These are phyloP conservation scores for Hiodon tergisus DNA, from an alignment of 2,113 vertebrate species.

Conservation along the genomic window DNA sequence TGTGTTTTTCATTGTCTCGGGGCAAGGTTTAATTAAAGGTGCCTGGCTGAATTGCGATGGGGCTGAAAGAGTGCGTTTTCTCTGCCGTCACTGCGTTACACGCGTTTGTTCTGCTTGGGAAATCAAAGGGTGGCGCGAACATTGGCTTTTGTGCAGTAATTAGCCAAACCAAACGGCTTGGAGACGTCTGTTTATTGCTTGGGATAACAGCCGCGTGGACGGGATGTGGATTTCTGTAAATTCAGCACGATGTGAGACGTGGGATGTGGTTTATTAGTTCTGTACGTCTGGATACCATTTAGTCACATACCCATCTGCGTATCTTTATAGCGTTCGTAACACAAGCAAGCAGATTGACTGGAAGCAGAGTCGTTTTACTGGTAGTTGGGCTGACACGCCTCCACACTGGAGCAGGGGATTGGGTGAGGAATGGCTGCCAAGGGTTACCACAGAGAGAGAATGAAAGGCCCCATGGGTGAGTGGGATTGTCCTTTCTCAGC, in stretches of 20 bases:
- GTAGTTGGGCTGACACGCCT: conserved; percentile 67
- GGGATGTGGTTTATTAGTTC: no score
- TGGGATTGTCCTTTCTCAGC: conserved; percentile 68
- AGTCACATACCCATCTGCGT: background rate
- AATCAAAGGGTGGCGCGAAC: conserved; percentile 73
- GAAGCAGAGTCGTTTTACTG: conserved; percentile 61
- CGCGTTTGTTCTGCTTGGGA: conserved; percentile 73
- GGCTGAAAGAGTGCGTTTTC: conserved; percentile 79
- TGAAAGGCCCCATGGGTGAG: conserved; percentile 55
- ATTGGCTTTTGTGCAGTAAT: conserved; percentile 72
- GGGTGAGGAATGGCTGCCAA: conserved; percentile 53
- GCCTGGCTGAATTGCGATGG: conserved; percentile 55
- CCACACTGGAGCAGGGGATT: conserved; percentile 47
- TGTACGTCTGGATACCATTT: no score
- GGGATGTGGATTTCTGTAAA: background rate
- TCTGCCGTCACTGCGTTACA: conserved; percentile 73
- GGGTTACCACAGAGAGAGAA: conserved; percentile 55
- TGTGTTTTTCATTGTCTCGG: no score
- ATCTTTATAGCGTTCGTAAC: conserved; percentile 4
- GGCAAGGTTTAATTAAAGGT: background rate
- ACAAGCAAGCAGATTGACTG: conserved; percentile 58
- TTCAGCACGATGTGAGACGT: background rate
- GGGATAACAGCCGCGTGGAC: background rate
- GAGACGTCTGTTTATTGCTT: conserved; percentile 11
- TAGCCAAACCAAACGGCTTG: conserved; percentile 42